phyloP scores from a whole-genome alignment of 2,797 vertebrate genomes.

The Silurus aristotelis region DNA sequence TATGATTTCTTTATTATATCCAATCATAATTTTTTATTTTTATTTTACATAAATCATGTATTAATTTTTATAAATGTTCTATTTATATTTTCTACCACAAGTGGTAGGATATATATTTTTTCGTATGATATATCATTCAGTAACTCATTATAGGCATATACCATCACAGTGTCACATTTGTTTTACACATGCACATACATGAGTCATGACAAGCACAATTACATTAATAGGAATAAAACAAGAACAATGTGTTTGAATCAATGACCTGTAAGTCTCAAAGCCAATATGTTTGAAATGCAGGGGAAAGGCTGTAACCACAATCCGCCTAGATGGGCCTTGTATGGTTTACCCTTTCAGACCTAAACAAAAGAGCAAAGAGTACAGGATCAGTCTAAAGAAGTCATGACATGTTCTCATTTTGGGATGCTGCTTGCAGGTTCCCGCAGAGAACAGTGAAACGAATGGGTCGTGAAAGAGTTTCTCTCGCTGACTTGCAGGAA shows the following conservation, averaged over 20 bases:
- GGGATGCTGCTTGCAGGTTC: conserved; percentile 1
- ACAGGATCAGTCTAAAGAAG: conserved; percentile 3
- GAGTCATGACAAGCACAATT: conserved; percentile 20
- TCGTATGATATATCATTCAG: no score
- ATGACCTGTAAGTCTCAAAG: not conserved
- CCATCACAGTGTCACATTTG: not conserved
- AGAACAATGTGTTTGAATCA: conserved; percentile 33
- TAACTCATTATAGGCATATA: not conserved
- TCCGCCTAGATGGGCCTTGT: conserved; percentile 8
- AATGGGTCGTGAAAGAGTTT: conserved; percentile 33
- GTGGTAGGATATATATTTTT: not conserved
- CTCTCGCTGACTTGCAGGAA: conserved; percentile 44
- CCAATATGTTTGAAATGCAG: not conserved
- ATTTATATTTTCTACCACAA: not conserved
- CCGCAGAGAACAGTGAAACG: not conserved
- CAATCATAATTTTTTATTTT: not conserved
- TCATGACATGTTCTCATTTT: conserved; percentile 29
- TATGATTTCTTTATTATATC: not conserved
- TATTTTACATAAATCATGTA: no score
- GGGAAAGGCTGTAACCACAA: conserved; percentile 25
- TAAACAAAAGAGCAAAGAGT: conserved; percentile 15
- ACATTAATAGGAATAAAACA: not conserved
- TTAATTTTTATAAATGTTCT: no score
- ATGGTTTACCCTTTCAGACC: conserved; percentile 28
- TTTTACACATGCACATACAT: not conserved